These are phyloP conservation scores for Arbacia lixula DNA, from an alignment of 53 echinoderm and acorn worm species.

Conservation along the genomic window DNA sequence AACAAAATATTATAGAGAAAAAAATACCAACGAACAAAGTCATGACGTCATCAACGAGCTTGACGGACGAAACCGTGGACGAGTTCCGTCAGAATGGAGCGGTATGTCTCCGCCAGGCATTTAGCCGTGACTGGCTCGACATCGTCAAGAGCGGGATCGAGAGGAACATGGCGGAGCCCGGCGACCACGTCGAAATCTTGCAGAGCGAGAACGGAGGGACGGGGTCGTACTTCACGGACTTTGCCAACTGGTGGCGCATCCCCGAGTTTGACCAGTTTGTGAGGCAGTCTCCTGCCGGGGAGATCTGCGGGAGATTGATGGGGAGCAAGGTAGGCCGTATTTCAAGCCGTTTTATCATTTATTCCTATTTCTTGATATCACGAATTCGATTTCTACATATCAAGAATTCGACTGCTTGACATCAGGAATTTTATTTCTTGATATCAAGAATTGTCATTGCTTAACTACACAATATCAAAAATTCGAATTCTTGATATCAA, in stretches of 20 bases:
- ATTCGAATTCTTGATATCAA: too few relatives aligned
- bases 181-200: constrained; percentile 34
- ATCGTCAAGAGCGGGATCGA: constrained; percentile 26
- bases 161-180: constrained; percentile 46
- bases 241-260: constrained; percentile 58
- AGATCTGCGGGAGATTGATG: constrained; percentile 51
- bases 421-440: too few relatives aligned
- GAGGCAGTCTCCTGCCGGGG: constrained; percentile 45
- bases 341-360: too few relatives aligned
- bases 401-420: too few relatives aligned
- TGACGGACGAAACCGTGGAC: neutral
- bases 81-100: constrained; percentile 54
- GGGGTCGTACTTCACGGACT: constrained; percentile 60
- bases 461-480: too few relatives aligned
- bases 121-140: constrained; percentile 47
- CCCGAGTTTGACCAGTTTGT: constrained; percentile 54
- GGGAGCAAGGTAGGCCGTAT: constrained; percentile 40
- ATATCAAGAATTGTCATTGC: too few relatives aligned
- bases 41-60: too few relatives aligned
- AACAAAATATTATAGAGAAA: too few relatives aligned
- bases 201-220: constrained; percentile 7
- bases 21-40: too few relatives aligned
- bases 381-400: too few relatives aligned
- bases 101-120: constrained; percentile 46
- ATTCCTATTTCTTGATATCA: too few relatives aligned